Percentiles rank a stretch among this genome's conserved stretches.
Conservation (phyloP, 2,797 vertebrate species). For the Thamnophis elegans region DNA sequence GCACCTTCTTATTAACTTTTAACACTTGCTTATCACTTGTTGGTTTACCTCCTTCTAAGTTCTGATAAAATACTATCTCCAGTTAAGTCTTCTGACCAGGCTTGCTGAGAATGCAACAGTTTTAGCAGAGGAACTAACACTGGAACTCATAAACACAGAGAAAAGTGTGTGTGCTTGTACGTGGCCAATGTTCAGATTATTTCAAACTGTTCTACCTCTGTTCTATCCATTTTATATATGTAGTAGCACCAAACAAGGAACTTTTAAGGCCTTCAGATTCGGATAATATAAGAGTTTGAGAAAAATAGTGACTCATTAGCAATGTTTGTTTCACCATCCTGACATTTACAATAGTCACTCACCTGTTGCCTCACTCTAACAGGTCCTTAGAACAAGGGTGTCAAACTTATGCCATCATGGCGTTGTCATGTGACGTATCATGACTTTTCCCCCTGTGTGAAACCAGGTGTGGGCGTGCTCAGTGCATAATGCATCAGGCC, state of each 20-base stretch:
- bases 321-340: neutral
- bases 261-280: neutral
- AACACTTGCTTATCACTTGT: slow-evolving; percentile 61
- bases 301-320: neutral
- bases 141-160: slow-evolving; percentile 5
- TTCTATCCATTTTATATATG: neutral
- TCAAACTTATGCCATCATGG: too few species aligned
- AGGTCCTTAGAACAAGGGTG: neutral
- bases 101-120: slow-evolving; percentile 26
- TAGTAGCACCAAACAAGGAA: neutral
- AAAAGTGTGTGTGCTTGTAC: neutral
- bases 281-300: neutral
- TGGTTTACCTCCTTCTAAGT: slow-evolving; percentile 46
- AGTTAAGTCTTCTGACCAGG: slow-evolving; percentile 35
- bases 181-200: neutral
- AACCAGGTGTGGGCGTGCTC: too few species aligned
- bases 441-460: too few species aligned
- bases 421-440: too few species aligned
- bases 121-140: slow-evolving; percentile 24
- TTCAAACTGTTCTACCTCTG: neutral
- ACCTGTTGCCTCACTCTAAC: neutral
- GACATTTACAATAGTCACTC: neutral
- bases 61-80: slow-evolving; percentile 67
- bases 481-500: too few species aligned
- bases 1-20: slow-evolving; percentile 74